Evolutionary conservation across 2,888 invertebrate species (phyloP), one percentile per base, ranked within the genome.

Genomic region (Rapana venosa): DNA sequence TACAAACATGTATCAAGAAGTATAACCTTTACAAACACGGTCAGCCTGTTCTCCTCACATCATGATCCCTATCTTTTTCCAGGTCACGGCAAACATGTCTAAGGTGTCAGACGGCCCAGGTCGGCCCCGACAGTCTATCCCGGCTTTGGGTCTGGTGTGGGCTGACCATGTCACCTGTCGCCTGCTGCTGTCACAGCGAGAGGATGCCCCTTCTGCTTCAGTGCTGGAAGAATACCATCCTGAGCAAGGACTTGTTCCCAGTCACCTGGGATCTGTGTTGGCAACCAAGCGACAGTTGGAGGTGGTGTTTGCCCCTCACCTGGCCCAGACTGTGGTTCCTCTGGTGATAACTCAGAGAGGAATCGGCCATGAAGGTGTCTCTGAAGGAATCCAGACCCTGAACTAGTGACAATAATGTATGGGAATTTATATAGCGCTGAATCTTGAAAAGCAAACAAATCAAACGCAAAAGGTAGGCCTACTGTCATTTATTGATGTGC

Each of bases 81-180:
- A 83, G 95, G 95, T 95, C 47, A 94, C 94, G 20, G 94, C 93
- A 79, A 94, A 94, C 11, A 92, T 95, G 92, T 93, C 93, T 8
- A 83, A 56, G 15, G 89, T 87, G 5, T 47, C 36, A 13, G 74
- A 84, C 1, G 74, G 81, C 26, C 66, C 58, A 32, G 30, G 74
- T 26, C 26, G 56, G 20, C 90, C 93, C 32, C 56, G 84, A 26
- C 47, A 87, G 26, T 91, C 94, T 35, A 96, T 97, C 36, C 97
- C 97, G 4, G 97, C 97, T 86, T 96, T 98, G 90, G 98, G 97
- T 0, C 94, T 97, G 74, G 96, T 97, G 11, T 98, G 98, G 98
- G 96, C 97, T 13, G 97, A 97, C 95, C 96, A 97, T 87, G 97
- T 97, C 4, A 97, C 97, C 0, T 97, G 97, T 15, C 96, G 97